Evolutionary conservation across 2,888 invertebrate species (phyloP).

Genomic region (Epistrophella euchroma): DNA sequence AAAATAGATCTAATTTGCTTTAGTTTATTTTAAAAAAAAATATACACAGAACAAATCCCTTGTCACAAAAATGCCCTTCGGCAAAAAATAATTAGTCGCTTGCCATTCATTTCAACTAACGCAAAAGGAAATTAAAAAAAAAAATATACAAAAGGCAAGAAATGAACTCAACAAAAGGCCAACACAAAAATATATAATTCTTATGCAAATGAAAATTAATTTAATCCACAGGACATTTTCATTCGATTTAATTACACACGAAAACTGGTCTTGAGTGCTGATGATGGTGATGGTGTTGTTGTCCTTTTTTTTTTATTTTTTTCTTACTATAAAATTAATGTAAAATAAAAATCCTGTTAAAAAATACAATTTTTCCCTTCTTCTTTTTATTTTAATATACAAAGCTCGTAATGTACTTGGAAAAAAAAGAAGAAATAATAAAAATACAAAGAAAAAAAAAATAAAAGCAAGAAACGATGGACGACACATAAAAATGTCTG

Average conservation of each 20-base stretch:
- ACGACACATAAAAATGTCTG: slow-evolving; percentile 75
- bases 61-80: slow-evolving; percentile 55
- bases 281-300: slow-evolving; percentile 23
- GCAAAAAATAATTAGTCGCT: slow-evolving; percentile 71
- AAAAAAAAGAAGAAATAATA: slow-evolving; percentile 18
- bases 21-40: not conserved
- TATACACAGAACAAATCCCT: slow-evolving; percentile 40
- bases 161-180: slow-evolving; percentile 39
- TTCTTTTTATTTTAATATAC: not conserved
- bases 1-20: slow-evolving; percentile 3
- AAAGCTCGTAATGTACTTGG: slow-evolving; percentile 30
- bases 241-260: slow-evolving; percentile 84
- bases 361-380: slow-evolving; percentile 20
- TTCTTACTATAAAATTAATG: slow-evolving; percentile 24
- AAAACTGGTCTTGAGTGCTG: slow-evolving; percentile 82
- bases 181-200: slow-evolving; percentile 77
- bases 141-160: slow-evolving; percentile 21
- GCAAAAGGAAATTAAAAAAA: slow-evolving; percentile 64
- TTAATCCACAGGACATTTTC: slow-evolving; percentile 84
- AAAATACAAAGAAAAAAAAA: slow-evolving; percentile 34
- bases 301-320: slow-evolving; percentile 68
- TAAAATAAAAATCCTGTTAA: slow-evolving; percentile 61
- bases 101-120: slow-evolving; percentile 70
- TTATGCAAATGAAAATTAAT: slow-evolving; percentile 84
- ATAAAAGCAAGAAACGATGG: slow-evolving; percentile 52